Base-by-base conservation (phyloP, 2,797 vertebrate genomes). In the Gallinago stenura region DNA sequence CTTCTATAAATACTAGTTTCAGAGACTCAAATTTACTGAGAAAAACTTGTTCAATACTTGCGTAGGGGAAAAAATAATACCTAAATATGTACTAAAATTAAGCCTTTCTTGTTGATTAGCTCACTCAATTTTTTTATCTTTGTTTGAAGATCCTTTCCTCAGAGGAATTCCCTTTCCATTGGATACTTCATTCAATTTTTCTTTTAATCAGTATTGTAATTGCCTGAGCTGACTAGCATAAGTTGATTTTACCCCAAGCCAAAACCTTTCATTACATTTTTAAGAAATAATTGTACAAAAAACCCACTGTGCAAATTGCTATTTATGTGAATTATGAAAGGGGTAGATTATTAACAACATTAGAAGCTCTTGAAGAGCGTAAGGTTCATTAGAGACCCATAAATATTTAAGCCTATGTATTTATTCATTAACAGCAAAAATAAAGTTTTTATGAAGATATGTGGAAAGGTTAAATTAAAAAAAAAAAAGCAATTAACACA, bases 61-160 rank as follows among this genome's bases (percentile, higher is more conserved):
- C 30, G 46, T 0, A 0, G 28, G 12, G 2, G 5, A 5, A 4
- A 11, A 60, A 33, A 51, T 51, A n/a, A n/a, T 9, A 64, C 25
- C 19, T n/a, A 21, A 35, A 21, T 14, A 46, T 1, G 5, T 70
- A 71, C 7, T 77, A 62, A 80, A 79, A 37, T 50, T 2, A 68
- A 75, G 37, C 12, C 25, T 46, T 94, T 71, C 48, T 46, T 77
- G 25, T 31, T 68, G 57, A 35, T 51, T 48, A 92, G 26, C 22
- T 77, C 26, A 45, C 14, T 37, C 33, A 46, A 6, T 35, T 28
- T 15, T 30, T 4, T 57, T 51, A 65, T 60, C 30, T 83, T 31
- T 57, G 15, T 69, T 53, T 1, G 5, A 94, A 50, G 43, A 83
- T 9, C 24, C 7, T 30, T 50, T 86, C 26, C 37, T 90, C 28